These are phyloP conservation scores for Orycteropus afer DNA, from an alignment of 2,113 vertebrate species.

Conservation along the genomic window DNA sequence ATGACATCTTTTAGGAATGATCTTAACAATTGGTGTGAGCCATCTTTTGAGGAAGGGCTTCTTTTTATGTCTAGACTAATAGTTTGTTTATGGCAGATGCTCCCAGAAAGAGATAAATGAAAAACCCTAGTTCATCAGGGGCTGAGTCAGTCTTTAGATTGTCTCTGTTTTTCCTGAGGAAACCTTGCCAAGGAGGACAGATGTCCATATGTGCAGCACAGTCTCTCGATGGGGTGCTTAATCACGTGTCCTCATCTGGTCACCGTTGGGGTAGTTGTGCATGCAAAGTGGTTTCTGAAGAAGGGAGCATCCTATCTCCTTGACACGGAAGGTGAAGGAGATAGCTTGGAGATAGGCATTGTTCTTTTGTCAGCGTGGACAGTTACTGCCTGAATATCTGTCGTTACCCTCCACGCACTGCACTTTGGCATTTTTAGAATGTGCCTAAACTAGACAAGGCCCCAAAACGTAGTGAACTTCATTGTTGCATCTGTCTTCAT, in stretches of 20 bases:
- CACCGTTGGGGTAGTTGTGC: neutral
- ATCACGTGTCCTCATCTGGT: neutral
- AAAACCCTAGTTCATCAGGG: neutral
- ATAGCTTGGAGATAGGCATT: neutral
- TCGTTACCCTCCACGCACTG: neutral
- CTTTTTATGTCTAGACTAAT: conserved; percentile 65
- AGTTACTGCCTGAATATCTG: rapidly evolving
- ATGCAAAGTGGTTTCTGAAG: neutral
- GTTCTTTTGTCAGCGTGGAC: neutral
- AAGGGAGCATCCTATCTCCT: neutral
- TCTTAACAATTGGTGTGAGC: conserved; percentile 76
- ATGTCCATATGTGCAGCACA: conserved; percentile 11
- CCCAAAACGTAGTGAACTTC: neutral
- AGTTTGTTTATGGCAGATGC: conserved; percentile 43
- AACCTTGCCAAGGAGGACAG: conserved; percentile 33
- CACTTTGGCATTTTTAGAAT: neutral
- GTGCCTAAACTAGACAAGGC: neutral
- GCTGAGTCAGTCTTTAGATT: neutral
- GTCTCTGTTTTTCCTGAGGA: neutral
- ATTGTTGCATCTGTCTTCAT: neutral
- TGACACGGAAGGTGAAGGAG: neutral
- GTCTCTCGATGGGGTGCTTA: neutral
- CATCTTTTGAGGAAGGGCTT: conserved; percentile 65
- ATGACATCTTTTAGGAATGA: conserved; percentile 74
- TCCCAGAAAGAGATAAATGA: conserved; percentile 25